These are phyloP conservation scores for Ceyx erithaca DNA, from an alignment of 2,797 vertebrate species.

Conservation along the genomic window DNA sequence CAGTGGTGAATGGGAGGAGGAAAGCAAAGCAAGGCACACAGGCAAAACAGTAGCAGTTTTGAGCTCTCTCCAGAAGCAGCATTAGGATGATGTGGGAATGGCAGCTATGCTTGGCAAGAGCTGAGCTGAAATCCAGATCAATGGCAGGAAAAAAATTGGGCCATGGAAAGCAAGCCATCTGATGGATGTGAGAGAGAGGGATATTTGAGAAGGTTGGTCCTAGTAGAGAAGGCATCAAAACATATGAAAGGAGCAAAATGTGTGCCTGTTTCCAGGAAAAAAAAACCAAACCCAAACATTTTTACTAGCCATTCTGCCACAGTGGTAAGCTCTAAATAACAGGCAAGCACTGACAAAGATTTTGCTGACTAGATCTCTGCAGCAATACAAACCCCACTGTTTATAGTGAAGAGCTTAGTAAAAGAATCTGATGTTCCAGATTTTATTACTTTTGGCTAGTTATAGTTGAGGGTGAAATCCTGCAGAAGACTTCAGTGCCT, in stretches of 20 bases:
- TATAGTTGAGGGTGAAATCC: background rate
- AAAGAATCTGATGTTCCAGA: background rate
- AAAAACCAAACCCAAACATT: background rate
- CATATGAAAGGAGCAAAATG: background rate
- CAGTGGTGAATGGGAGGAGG: background rate
- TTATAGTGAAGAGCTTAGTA: background rate
- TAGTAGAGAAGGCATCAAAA: background rate
- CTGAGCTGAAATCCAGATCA: background rate
- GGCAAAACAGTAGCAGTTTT: background rate
- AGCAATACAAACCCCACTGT: background rate
- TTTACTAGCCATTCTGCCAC: background rate
- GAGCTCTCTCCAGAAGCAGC: background rate
- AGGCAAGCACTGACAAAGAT: background rate
- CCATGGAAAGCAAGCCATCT: background rate
- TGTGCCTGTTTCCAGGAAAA: background rate
- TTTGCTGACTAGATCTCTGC: background rate
- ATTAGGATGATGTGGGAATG: background rate
- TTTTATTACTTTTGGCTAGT: background rate
- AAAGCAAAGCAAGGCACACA: background rate
- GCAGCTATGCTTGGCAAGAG: background rate
- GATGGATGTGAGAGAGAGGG: background rate
- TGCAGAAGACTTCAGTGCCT: background rate
- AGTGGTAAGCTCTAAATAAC: background rate
- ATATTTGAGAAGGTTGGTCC: background rate
- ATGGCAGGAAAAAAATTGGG: background rate